Evolutionary conservation across 2,888 invertebrate species (phyloP).

Genomic region (Rapana venosa): DNA sequence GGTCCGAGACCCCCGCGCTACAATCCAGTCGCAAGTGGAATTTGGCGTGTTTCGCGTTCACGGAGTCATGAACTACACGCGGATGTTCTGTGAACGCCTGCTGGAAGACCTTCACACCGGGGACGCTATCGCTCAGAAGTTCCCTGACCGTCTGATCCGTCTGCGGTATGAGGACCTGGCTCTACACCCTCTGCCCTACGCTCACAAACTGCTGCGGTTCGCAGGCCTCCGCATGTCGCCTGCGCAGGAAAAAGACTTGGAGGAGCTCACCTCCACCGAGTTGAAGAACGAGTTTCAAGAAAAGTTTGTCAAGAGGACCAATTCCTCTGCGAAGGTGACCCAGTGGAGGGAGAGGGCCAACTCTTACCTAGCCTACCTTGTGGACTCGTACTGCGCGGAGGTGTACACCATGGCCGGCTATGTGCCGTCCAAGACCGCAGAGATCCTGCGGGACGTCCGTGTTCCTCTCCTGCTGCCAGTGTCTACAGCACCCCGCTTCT

Average conservation of each 20-base stretch:
- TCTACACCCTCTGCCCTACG: constrained; percentile 31
- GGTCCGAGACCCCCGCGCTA: constrained; percentile 47
- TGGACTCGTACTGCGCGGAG: neutral
- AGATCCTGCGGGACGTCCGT: neutral
- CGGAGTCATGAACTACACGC: neutral
- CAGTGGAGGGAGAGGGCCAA: neutral
- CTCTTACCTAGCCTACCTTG: neutral
- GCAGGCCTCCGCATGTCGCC: constrained; percentile 33
- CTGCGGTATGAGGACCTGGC: constrained; percentile 50
- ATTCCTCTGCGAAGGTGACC: neutral
- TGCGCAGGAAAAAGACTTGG: constrained; percentile 24
- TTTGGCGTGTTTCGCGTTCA: neutral
- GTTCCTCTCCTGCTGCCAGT: neutral
- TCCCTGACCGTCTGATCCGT: constrained; percentile 45
- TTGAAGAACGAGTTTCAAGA: neutral
- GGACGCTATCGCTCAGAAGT: constrained; percentile 72
- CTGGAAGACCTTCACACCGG: constrained; percentile 60
- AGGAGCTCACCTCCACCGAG: constrained; percentile 41
- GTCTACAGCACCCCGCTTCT: neutral
- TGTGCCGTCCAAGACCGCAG: neutral
- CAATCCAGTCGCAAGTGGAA: constrained; percentile 31
- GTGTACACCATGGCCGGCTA: constrained; percentile 8
- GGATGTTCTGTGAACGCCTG: constrained; percentile 23
- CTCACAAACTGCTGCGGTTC: constrained; percentile 37
- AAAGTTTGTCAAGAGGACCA: neutral